These are phyloP conservation scores for Canis aureus DNA, from an alignment of 2,113 vertebrate genomes.

Conservation along the genomic window DNA sequence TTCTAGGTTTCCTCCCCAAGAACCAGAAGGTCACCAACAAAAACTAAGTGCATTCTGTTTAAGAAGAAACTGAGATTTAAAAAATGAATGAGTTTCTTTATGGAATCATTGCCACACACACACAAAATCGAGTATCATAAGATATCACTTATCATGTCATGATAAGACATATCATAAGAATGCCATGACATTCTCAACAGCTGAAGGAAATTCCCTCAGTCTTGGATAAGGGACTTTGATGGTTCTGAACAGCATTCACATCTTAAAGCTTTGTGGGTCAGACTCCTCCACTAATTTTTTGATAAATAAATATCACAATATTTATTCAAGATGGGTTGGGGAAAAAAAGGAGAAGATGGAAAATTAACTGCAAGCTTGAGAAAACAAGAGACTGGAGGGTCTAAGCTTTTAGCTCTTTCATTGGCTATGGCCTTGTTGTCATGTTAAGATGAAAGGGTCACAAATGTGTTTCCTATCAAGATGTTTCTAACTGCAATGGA, in stretches of 20 bases:
- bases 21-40: not conserved
- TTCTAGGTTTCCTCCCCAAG: not conserved
- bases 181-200: no score
- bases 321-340: not conserved
- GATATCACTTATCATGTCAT: no score
- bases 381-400: not conserved
- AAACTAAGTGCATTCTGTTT: not conserved
- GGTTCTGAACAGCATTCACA: no score
- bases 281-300: no score
- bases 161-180: no score
- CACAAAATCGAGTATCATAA: not conserved
- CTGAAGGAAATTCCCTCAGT: no score
- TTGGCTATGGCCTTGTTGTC: not conserved
- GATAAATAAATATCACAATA: no score
- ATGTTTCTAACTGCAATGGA: slow-evolving; percentile 23
- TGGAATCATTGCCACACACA: not conserved
- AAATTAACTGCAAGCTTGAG: not conserved
- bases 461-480: slow-evolving; percentile 22
- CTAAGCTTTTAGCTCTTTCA: not conserved
- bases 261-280: no score
- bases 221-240: no score
- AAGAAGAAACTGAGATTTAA: not conserved
- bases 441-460: not conserved
- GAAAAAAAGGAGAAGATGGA: not conserved
- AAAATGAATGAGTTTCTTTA: not conserved